Evolutionary conservation across 2,888 invertebrate species (phyloP), one percentile per base, ranked within the genome.

Genomic region (Drosophila sordidapex): DNA sequence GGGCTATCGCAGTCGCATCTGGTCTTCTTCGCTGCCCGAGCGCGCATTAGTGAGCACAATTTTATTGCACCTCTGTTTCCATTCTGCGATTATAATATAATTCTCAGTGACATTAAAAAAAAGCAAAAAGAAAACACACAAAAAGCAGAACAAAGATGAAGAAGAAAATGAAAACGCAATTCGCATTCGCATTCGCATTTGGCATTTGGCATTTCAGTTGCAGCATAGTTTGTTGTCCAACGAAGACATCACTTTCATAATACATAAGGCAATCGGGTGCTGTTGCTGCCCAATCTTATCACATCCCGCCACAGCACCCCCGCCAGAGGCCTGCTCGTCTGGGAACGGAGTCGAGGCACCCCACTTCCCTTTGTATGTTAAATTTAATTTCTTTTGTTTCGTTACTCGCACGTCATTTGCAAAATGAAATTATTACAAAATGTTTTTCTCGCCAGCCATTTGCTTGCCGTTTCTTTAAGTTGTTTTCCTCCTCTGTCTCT

Each of bases 371-470:
- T 87, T 85, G 82, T 89, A 87, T 85, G 89, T 86, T 82, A 81
- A 86, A 87, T 81, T 80, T 82, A 89, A 82, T 85, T 90, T 90
- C 90, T 90, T 90, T 90, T 90, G 91, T 91, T 91, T 81, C 83
- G 85, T 91, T 85, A 90, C 90, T 90, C 87, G 90, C 86, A 90
- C 91, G 90, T 90, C 90, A 90, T 90, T 90, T 91, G 90, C 91
- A 90, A 90, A 90, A 91, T 90, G 80, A 91, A 90, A 91, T 90
- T 90, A 91, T 90, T 90, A 87, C 87, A 91, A 87, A 91, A 90
- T 83, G 81, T 73, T 79, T 74, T 76, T 64, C 72, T 70, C 67
- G 68, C 76, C 56, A 54, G 35, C 54, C 27, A 27, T 76, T 71
- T 43, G 64, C 69, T 65, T 58, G 46, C 25, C 46, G 8, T 54